Base-by-base conservation (phyloP, 2,797 vertebrate genomes). In the Sebastes matsubarae region DNA sequence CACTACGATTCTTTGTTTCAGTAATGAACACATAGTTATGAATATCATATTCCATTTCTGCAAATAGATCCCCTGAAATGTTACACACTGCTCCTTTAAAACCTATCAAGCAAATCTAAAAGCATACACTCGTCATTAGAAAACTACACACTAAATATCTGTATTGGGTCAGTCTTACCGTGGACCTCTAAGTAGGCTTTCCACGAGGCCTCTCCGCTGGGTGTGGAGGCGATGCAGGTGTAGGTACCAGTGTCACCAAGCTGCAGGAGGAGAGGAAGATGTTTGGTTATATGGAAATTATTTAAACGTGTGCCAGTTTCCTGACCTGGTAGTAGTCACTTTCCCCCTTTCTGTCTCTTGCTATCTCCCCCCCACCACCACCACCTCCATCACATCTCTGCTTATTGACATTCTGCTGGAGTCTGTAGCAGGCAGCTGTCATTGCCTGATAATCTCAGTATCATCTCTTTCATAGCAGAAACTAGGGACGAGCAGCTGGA, bases 201-300 rank as follows among this genome's bases (percentile, higher is more conserved):
- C 98, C 98, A 99, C 0, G 97, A 96, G 1, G 98, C 98, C 89
- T 99, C 98, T 2, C 98, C 98, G 1, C 98, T 99, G 69, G 98
- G 97, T 29, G 97, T 98, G 38, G 98, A 99, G 18, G 97, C 98
- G 1, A 97, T 97, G 93, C 98, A 99, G 80, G 97, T 97, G 92
- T 99, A 99, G 61, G 96, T 95, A 75, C 98, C 98, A 0, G 97
- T 97, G 93, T 99, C 98, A 0, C 98, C 97, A 84, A 99, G 96
- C 98, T 99, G 95, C 16, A 74, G 34, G 14, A 81, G 54, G 8
- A 63, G 46, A 24, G 25, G 38, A 50, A 16, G 5, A 59, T 29
- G 86, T 83, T 68, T 74, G 52, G 54, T 84, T 83, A 73, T 60
- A 92, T 77, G 24, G 4, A 73, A 90, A 83, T 82, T 8, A 82